phyloP scores from a whole-genome alignment of 1,140 invertebrate genomes.

The Campodea augens region DNA sequence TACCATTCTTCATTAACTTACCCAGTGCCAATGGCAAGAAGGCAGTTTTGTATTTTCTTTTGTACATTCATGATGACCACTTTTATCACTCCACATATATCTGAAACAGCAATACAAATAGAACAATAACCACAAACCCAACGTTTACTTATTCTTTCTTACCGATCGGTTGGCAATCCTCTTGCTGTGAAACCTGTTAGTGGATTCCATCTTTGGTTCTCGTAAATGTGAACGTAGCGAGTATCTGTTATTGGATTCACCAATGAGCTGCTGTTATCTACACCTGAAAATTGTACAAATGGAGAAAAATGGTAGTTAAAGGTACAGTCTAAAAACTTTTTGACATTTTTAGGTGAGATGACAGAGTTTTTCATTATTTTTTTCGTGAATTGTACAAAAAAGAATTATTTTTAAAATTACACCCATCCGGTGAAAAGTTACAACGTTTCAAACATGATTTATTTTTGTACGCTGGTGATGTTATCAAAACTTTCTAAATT shows the following conservation, averaged over 20 bases:
- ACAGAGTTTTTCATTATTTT: constrained; percentile 5
- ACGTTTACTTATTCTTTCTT: constrained; percentile 14
- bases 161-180: constrained; percentile 66
- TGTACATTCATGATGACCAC: constrained; percentile 56
- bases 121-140: neutral
- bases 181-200: constrained; percentile 66
- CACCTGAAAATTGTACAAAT: constrained; percentile 33
- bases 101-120: constrained; percentile 1
- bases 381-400: constrained; percentile 7
- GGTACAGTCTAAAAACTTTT: no score
- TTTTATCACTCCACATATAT: constrained; percentile 77
- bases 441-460: no score
- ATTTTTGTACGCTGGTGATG: no score
- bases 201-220: constrained; percentile 87
- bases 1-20: constrained; percentile 20
- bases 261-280: constrained; percentile 40
- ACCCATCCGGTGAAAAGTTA: constrained; percentile 4
- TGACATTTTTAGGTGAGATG: no score
- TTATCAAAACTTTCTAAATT: no score
- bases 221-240: constrained; percentile 69
- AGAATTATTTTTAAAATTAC: constrained; percentile 7
- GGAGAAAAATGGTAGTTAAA: no score
- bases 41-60: constrained; percentile 66
- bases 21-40: constrained; percentile 76
- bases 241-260: constrained; percentile 62